Base-by-base conservation (phyloP, 2,797 vertebrate species). In the Aplochiton taeniatus region DNA sequence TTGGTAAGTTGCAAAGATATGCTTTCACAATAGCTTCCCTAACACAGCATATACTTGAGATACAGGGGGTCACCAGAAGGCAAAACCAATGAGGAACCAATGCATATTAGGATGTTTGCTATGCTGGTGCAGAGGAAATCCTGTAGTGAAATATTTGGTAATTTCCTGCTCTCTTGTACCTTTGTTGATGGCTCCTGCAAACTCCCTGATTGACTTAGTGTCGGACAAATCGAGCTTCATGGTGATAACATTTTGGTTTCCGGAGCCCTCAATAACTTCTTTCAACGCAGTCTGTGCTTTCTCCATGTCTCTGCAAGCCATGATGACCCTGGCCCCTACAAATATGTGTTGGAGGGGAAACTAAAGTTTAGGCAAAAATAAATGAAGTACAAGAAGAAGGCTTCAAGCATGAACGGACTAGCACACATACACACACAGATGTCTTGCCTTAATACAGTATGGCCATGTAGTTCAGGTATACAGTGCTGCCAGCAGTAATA, bases 151-250 rank as follows among this genome's bases (percentile, higher is more conserved):
- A 14, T 9, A 50, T 44, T 16, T 31, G 31, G 17, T 31, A n/a
- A 46, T 41, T 44, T 14, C 19, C 51, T 48, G 41, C 12, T 17
- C 14, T 51, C 16, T 11, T 61, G 67, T 74, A 98, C 96, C 94
- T 90, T 83, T 88, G 66, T 95, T 93, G 77, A 98, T 81, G 64
- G 69, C 83, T 77, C 94, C 87, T n/a, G 95, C 94, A 68, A 97
- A 98, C 63, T 93, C 93, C 66, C 82, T 88, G 50, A 98, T 95
- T 0, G 95, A 97, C 62, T 91, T 94, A 0, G 79, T 93, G 62
- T 96, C 91, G 18, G 95, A 83, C 79, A 98, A 81, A 78, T 98
- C 95, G 45, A 98, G 88, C 65, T 92, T 95, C 80, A 88, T 93
- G 41, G 84, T 93, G 8, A 91, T 13, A 0, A 98, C 83, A 41